Percentiles rank a stretch among this genome's conserved stretches.
Evolutionary conservation across 2,797 vertebrate genomes (phyloP).

Genomic region (Neosilurus hyrtlii): DNA sequence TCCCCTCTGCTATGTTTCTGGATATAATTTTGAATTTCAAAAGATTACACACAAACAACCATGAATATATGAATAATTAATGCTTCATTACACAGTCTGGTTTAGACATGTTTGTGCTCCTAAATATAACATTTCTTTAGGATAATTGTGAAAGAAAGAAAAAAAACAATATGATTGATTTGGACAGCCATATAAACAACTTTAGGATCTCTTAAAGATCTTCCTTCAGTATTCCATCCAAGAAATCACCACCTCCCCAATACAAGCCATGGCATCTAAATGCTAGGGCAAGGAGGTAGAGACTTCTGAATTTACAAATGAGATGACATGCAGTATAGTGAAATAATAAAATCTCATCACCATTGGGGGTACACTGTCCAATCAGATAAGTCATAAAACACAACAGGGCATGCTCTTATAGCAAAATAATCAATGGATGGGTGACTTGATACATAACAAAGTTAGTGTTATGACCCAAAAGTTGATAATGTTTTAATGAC

Average conservation of each 20-base stretch:
- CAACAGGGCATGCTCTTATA: neutral
- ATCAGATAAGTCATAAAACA: neutral
- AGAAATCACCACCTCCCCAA: neutral
- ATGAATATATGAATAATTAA: neutral
- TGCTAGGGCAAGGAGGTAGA: neutral
- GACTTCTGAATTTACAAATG: neutral
- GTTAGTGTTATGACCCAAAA: neutral
- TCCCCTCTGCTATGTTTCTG: neutral
- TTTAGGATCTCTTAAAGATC: neutral
- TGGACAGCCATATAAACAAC: neutral
- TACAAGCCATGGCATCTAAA: neutral
- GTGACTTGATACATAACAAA: neutral
- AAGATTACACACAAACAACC: neutral
- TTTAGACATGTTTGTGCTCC: neutral
- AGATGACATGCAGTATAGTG: neutral
- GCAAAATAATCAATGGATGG: neutral
- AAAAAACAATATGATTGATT: neutral
- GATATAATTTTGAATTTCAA: neutral
- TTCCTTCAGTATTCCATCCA: neutral
- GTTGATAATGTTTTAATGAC: neutral
- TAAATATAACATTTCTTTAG: neutral
- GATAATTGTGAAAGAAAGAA: neutral
- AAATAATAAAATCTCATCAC: neutral
- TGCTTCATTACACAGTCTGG: neutral
- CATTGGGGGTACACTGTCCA: neutral